These are phyloP conservation scores for Carposina sasakii DNA, from an alignment of 1,140 invertebrate species.

Conservation along the genomic window DNA sequence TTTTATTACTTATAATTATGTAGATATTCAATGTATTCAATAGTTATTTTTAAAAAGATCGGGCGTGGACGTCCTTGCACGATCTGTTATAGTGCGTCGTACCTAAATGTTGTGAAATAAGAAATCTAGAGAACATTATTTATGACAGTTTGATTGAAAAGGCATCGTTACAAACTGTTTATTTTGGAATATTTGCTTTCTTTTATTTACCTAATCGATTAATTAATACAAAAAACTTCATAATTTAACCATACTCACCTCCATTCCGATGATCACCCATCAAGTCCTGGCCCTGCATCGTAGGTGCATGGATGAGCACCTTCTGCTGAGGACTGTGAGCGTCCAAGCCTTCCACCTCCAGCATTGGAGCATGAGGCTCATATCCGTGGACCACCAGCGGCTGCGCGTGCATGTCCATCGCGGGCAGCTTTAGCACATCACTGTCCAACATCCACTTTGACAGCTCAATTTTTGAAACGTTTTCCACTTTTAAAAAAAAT, in stretches of 20 bases:
- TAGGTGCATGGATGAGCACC: conserved; percentile 57
- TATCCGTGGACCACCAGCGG: conserved; percentile 59
- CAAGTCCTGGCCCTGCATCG: conserved; percentile 54
- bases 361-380: conserved; percentile 53
- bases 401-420: conserved; percentile 61
- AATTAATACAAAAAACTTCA: too few relatives aligned
- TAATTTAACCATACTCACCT: conserved; percentile 36
- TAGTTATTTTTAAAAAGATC: too few relatives aligned
- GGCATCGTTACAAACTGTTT: too few relatives aligned
- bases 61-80: too few relatives aligned
- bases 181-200: too few relatives aligned
- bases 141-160: too few relatives aligned
- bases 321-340: conserved; percentile 65
- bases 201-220: too few relatives aligned
- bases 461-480: conserved; percentile 9
- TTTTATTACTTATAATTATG: too few relatives aligned
- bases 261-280: conserved; percentile 61
- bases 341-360: conserved; percentile 61
- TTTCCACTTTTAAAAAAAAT: conserved; percentile 15
- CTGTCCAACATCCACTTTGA: conserved; percentile 1
- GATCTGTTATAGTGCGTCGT: too few relatives aligned
- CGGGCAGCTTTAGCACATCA: conserved; percentile 31
- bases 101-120: too few relatives aligned
- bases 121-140: too few relatives aligned
- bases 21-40: too few relatives aligned